A percentile compares a stretch with the other conserved stretches of the same genome.
These are phyloP conservation scores for Notamacropus eugenii DNA, from an alignment of 2,797 vertebrate genomes.

Conservation along the genomic window DNA sequence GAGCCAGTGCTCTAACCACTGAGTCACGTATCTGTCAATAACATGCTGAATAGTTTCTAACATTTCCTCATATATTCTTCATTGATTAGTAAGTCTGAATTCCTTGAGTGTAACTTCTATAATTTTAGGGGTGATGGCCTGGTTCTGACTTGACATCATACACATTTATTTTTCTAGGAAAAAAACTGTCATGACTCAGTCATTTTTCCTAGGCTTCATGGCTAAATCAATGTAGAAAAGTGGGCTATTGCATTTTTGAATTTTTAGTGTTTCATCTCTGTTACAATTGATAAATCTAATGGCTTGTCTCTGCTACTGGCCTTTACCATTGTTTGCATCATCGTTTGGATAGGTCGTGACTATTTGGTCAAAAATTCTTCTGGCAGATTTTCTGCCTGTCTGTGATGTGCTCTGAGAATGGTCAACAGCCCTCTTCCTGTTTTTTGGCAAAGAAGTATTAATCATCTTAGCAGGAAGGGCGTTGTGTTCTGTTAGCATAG, in stretches of 20 bases:
- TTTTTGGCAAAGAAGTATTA: not conserved
- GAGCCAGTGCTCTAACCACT: not conserved
- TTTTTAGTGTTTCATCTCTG: not conserved
- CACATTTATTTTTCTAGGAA: not conserved
- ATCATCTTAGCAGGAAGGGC: not conserved
- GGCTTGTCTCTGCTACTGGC: not conserved
- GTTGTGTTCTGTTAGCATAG: not conserved
- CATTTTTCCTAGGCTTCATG: not conserved
- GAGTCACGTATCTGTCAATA: not conserved
- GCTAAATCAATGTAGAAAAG: not conserved
- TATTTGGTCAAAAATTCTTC: not conserved
- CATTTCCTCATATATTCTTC: not conserved
- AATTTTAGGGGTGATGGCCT: not conserved
- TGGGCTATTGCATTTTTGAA: not conserved
- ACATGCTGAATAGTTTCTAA: not conserved
- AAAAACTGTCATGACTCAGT: not conserved
- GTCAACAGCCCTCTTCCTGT: not conserved
- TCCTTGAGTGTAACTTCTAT: not conserved
- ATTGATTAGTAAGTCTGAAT: not conserved
- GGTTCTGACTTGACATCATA: not conserved
- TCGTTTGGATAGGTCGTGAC: not conserved
- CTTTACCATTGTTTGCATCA: not conserved
- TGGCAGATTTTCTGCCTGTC: not conserved
- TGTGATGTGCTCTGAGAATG: not conserved
- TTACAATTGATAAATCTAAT: not conserved